Percentiles rank a stretch among this genome's conserved stretches.
These are phyloP conservation scores for Leptarthrus brevirostris DNA, from an alignment of 2,888 invertebrate species.

Conservation along the genomic window DNA sequence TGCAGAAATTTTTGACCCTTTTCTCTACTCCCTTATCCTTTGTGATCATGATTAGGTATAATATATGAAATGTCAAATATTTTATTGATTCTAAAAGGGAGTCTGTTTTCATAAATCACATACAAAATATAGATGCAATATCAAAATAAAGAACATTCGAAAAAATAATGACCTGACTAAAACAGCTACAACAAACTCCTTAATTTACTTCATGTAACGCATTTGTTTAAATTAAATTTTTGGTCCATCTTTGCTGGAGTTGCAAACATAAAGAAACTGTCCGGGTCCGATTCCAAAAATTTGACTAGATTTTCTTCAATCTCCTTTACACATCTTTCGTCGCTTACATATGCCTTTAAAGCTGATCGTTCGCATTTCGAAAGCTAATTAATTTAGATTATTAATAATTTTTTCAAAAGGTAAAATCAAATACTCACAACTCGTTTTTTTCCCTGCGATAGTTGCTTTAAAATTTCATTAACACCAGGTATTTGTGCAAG, in stretches of 20 bases:
- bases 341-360: not conserved
- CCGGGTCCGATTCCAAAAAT: conserved; percentile 10
- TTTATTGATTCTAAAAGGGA: no score
- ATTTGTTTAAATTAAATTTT: not conserved
- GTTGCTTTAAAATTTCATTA: not conserved
- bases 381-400: not conserved
- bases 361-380: not conserved
- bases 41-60: no score
- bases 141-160: no score
- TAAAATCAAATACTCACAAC: conserved; percentile 9
- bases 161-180: no score
- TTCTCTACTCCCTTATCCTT: no score
- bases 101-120: no score
- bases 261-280: conserved; percentile 39
- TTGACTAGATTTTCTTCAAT: conserved; percentile 11
- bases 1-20: no score
- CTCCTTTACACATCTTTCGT: not conserved
- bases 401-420: not conserved
- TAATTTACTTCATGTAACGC: not conserved
- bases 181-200: no score
- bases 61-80: no score
- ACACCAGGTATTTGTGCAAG: not conserved
- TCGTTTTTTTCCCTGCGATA: not conserved
- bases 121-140: no score
- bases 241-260: conserved; percentile 25